Evolutionary conservation across 30 jellyfish, hydroid and myxozoan species (phyloP).

Genomic region (Chrysaora quinquecirrha): DNA sequence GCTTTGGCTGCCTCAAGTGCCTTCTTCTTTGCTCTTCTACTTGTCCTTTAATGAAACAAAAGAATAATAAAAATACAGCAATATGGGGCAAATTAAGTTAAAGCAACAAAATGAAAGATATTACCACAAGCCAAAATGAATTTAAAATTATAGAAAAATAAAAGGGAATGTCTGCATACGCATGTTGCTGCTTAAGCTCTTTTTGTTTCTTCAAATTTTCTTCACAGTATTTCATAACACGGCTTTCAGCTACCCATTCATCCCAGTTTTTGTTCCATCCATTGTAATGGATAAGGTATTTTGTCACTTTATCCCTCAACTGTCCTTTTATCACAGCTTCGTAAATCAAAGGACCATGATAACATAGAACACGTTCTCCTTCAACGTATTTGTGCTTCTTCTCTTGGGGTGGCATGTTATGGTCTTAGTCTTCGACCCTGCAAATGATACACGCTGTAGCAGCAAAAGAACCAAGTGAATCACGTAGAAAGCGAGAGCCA

Average conservation of each 20-base stretch:
- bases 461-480: too few species aligned
- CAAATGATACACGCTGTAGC: too few species aligned
- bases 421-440: too few species aligned
- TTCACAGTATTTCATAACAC: conserved; percentile 91
- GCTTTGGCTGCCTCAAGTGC: conserved; percentile 57
- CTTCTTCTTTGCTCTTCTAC: conserved; percentile 77
- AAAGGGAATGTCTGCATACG: too few species aligned
- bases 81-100: too few species aligned
- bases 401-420: conserved; percentile 77
- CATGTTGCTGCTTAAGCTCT: conserved; percentile 90
- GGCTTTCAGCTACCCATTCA: conserved; percentile 99
- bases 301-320: conserved; percentile 77
- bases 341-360: conserved; percentile 91
- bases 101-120: too few species aligned
- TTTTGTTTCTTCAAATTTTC: conserved; percentile 89
- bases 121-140: too few species aligned
- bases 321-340: conserved; percentile 91
- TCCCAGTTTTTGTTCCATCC: conserved; percentile 99
- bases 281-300: conserved; percentile 87
- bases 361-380: conserved; percentile 95
- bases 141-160: too few species aligned
- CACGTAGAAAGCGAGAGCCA: too few species aligned
- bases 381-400: conserved; percentile 81
- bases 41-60: conserved; percentile 47
- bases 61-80: too few species aligned